phyloP scores from a whole-genome alignment of 2,113 vertebrate species.

The Trematocara variabile region DNA sequence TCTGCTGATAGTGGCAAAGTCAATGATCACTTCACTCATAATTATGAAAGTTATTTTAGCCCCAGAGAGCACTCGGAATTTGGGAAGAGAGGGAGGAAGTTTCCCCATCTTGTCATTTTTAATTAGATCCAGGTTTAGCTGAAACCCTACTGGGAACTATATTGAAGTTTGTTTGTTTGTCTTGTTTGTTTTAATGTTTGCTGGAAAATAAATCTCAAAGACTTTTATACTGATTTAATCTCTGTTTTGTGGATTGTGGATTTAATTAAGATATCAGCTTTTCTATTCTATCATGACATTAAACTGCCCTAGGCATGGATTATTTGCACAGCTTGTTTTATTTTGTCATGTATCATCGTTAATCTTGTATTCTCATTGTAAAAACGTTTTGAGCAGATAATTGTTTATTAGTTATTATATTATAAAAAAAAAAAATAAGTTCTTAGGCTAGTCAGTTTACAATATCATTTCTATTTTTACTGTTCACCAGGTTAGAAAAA shows the following conservation, averaged over 20 bases:
- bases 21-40: constrained; percentile 22
- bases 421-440: neutral
- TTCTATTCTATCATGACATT: neutral
- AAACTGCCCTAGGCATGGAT: neutral
- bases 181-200: constrained; percentile 33
- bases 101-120: constrained; percentile 35
- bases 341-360: neutral
- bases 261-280: neutral
- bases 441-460: neutral
- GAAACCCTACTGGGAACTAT: constrained; percentile 43
- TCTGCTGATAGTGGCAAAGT: neutral
- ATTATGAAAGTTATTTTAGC: constrained; percentile 45
- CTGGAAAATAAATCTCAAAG: neutral
- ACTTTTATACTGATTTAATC: neutral
- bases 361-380: neutral
- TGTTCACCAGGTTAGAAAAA: neutral
- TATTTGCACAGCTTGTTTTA: neutral
- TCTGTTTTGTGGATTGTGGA: neutral
- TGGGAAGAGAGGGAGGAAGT: neutral
- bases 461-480: neutral
- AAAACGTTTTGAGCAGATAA: neutral
- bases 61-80: neutral
- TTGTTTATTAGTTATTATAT: neutral
- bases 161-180: constrained; percentile 43
- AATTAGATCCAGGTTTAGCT: constrained; percentile 60